Evolutionary conservation across 2,888 invertebrate species (phyloP), one percentile per base, ranked within the genome.

Genomic region (Conops quadrifasciatus): DNA sequence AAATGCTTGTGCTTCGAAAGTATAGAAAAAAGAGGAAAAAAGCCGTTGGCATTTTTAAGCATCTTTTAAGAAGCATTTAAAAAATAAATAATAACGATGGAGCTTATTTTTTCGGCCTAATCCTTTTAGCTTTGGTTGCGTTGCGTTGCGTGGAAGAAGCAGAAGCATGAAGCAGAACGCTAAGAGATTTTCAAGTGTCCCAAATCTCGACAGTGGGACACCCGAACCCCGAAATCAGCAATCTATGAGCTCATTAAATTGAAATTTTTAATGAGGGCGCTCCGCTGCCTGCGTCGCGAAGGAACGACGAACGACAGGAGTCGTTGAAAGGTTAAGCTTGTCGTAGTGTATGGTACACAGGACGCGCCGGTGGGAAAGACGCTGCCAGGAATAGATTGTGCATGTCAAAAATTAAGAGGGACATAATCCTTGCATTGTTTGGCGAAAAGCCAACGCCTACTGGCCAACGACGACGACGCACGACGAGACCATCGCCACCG

Each of bases 81-180:
- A 67, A 58, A 67, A 67, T 67, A 67, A 67, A 67, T 67, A 67
- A 51, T 49, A 49, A 56, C 24, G 51, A 64, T 21, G 19, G 13
- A 4, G 47, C 30, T 59, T 49, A n/a, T 13, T 60, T 36, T 51
- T 58, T 11, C 36, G 21, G 24, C 13, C 43, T 68, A 68, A 68
- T 68, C 68, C 49, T 43, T 60, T 68, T 68, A 68, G 68, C 60
- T 60, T 68, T 62, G 68, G 68, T 62, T 68, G 62, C 28, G 43
- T 30, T 28, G 58, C 43, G 58, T 2, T 36, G 19, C 9, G 15
- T 28, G 2, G 26, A 15, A 67, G 16, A n/a, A 49, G 49, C 19
- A 65, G 11, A 65, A 28, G 21, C 51, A 53, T 49, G n/a, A 21
- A 67, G 15, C 19, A 53, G 26, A 65, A 65, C 28, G 30, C n/a